These are phyloP conservation scores for Zaprionus lineosus DNA, from an alignment of 2,888 invertebrate species.

Conservation along the genomic window DNA sequence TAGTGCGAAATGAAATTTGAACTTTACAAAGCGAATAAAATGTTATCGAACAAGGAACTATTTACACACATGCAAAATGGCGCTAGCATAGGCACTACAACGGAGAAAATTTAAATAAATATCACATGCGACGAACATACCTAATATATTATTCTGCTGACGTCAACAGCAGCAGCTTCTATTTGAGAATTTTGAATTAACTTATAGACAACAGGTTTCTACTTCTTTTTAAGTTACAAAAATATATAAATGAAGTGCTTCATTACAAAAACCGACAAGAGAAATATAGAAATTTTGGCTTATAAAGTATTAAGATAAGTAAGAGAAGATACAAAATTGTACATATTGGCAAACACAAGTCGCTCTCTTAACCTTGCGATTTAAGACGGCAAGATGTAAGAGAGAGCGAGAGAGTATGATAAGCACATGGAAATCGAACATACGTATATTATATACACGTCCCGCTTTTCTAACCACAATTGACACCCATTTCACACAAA, in stretches of 20 bases:
- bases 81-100: constrained; percentile 43
- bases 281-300: constrained; percentile 4
- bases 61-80: constrained; percentile 45
- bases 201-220: constrained; percentile 44
- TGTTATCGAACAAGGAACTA: constrained; percentile 13
- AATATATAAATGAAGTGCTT: too few relatives aligned
- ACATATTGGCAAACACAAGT: neutral
- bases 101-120: constrained; percentile 39
- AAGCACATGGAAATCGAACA: constrained; percentile 61
- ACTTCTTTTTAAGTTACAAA: too few relatives aligned
- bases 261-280: too few relatives aligned
- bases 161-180: constrained; percentile 45
- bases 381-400: constrained; percentile 25
- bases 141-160: constrained; percentile 44
- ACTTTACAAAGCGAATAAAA: constrained; percentile 1
- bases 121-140: constrained; percentile 49
- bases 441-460: constrained; percentile 17
- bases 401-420: constrained; percentile 52
- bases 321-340: constrained; percentile 22
- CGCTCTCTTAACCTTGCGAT: constrained; percentile 37
- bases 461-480: constrained; percentile 33
- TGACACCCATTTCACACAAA: constrained; percentile 25
- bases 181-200: constrained; percentile 7
- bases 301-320: constrained; percentile 2
- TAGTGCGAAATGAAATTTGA: neutral